A percentile compares a stretch with the other conserved stretches of the same genome.
phyloP scores from a whole-genome alignment of 2,113 vertebrate genomes.

The Ophiodon elongatus region DNA sequence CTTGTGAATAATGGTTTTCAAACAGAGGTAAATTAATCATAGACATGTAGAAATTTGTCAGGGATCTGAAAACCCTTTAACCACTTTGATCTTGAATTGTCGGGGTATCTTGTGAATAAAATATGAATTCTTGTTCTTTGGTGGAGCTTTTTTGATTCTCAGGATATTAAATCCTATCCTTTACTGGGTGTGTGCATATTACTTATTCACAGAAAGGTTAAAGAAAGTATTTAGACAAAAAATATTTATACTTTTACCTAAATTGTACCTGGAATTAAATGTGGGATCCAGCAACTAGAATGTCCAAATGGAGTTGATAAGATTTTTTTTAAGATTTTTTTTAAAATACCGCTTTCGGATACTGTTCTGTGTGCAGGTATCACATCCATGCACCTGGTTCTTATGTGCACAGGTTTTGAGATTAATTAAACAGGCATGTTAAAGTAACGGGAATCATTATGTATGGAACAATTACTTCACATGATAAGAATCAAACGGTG shows the following conservation, averaged over 20 bases:
- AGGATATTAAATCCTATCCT: neutral
- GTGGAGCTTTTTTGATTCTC: constrained; percentile 10
- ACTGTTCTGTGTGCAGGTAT: neutral
- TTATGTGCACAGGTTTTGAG: neutral
- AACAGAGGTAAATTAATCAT: constrained; percentile 56
- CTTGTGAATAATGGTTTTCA: constrained; percentile 49
- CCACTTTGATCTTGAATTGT: constrained; percentile 54
- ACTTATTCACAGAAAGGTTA: neutral
- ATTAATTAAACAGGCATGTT: neutral
- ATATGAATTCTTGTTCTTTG: constrained; percentile 47
- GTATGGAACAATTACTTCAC: neutral
- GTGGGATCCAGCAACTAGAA: neutral
- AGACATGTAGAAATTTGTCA: constrained; percentile 50
- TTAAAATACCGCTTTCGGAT: neutral
- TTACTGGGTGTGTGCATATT: neutral
- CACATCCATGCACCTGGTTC: neutral
- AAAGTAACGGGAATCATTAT: neutral
- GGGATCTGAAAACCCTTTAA: constrained; percentile 55
- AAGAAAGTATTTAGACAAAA: neutral
- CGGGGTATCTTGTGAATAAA: constrained; percentile 48
- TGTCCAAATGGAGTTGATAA: neutral
- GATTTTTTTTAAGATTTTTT: too few species aligned
- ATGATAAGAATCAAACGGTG: neutral
- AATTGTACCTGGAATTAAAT: neutral
- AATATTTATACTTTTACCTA: neutral